Conservation (phyloP, 1,140 invertebrate species). For the Hermetia illucens region DNA sequence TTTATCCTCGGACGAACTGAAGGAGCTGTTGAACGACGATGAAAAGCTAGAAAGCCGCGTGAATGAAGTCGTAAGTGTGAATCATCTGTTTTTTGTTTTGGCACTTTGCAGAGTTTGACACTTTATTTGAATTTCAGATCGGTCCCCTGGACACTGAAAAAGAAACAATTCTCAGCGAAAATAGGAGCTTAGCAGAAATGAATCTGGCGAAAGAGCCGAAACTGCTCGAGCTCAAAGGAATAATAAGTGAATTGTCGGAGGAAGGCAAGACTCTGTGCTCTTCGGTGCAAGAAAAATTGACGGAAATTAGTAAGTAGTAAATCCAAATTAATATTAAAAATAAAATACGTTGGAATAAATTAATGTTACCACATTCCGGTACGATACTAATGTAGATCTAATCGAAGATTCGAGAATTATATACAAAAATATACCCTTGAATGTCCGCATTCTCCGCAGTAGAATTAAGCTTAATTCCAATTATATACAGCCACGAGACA, state of each 20-base stretch:
- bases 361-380: too few relatives aligned
- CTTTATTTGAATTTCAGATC: slow-evolving; percentile 39
- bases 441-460: too few relatives aligned
- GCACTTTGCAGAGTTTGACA: not conserved
- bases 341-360: too few relatives aligned
- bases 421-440: too few relatives aligned
- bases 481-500: too few relatives aligned
- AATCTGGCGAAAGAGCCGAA: slow-evolving; percentile 72
- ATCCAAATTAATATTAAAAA: not conserved
- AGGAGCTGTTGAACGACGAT: slow-evolving; percentile 72
- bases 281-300: slow-evolving; percentile 49
- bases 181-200: slow-evolving; percentile 71
- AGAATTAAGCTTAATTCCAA: too few relatives aligned
- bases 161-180: slow-evolving; percentile 70
- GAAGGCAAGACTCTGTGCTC: slow-evolving; percentile 49
- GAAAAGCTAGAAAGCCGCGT: slow-evolving; percentile 66
- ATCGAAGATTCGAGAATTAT: too few relatives aligned
- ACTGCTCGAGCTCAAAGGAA: slow-evolving; percentile 54
- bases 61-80: slow-evolving; percentile 32
- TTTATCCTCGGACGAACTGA: slow-evolving; percentile 57
- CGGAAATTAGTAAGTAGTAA: slow-evolving; percentile 44
- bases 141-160: slow-evolving; percentile 68
- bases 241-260: slow-evolving; percentile 51
- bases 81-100: not conserved
- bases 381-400: too few relatives aligned